These are phyloP conservation scores for Saimiri boliviensis DNA, from an alignment of 2,113 vertebrate species.

Conservation along the genomic window DNA sequence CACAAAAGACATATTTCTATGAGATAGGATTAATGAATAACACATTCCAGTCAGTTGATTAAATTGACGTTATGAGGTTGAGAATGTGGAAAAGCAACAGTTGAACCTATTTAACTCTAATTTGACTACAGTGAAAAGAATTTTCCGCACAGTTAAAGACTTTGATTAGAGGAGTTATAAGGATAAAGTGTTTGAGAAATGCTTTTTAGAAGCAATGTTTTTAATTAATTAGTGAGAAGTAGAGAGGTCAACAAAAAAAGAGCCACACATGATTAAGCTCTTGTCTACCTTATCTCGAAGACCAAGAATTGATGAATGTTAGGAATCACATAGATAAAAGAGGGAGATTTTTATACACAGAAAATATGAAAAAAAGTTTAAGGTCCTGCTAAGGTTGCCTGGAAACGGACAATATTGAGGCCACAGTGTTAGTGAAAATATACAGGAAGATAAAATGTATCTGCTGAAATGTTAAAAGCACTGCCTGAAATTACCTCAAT, in stretches of 20 bases:
- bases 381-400: slow-evolving; percentile 44
- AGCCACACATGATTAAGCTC: neutral
- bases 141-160: slow-evolving; percentile 14
- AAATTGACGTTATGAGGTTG: slow-evolving; percentile 15
- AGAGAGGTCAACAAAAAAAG: slow-evolving; percentile 40
- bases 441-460: neutral
- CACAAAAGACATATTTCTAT: slow-evolving; percentile 26
- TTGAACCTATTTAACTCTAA: slow-evolving; percentile 57
- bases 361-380: slow-evolving; percentile 52
- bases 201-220: slow-evolving; percentile 44
- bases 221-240: slow-evolving; percentile 43
- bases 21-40: slow-evolving; percentile 24
- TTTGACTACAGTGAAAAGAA: slow-evolving; percentile 23
- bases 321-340: neutral
- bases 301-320: slow-evolving; percentile 2
- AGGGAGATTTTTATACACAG: slow-evolving; percentile 5
- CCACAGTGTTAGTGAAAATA: slow-evolving; percentile 34
- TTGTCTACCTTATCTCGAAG: slow-evolving; percentile 5
- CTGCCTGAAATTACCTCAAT: neutral
- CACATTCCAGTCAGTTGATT: slow-evolving; percentile 35
- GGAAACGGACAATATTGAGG: slow-evolving; percentile 40
- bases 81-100: slow-evolving; percentile 17
- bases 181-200: slow-evolving; percentile 9
- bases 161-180: slow-evolving; percentile 44
- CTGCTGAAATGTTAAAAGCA: slow-evolving; percentile 26